phyloP scores from a whole-genome alignment of 2,797 vertebrate genomes.

The Pangasius sanitwongsei region DNA sequence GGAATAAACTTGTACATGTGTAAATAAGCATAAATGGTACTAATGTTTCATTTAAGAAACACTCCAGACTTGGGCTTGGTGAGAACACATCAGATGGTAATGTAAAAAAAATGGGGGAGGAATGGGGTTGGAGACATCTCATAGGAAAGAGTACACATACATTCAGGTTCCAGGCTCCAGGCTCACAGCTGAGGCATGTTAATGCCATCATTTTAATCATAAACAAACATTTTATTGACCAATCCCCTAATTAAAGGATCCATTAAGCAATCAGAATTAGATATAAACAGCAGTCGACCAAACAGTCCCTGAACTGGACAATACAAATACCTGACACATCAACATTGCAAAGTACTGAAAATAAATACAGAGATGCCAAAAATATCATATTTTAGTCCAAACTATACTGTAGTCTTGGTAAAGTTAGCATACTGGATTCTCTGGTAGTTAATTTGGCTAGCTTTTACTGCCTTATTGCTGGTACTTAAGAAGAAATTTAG shows the following conservation, averaged over 20 bases:
- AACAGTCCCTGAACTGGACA: background rate
- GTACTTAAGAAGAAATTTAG: background rate
- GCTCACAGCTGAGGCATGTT: background rate
- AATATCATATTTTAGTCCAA: background rate
- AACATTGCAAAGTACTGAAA: background rate
- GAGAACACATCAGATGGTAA: slow-evolving; percentile 40
- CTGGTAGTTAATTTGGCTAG: background rate
- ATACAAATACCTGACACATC: background rate
- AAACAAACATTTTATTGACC: background rate
- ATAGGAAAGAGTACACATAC: background rate
- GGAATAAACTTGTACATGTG: background rate
- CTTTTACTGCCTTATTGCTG: background rate
- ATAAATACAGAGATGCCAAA: background rate
- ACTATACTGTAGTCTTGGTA: background rate
- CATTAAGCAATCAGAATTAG: background rate
- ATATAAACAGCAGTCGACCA: background rate
- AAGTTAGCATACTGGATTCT: background rate
- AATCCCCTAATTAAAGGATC: background rate
- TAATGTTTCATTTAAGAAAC: slow-evolving; percentile 27
- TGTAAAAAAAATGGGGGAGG: slow-evolving; percentile 49
- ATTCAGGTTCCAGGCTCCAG: background rate
- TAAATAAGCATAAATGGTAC: slow-evolving; percentile 47
- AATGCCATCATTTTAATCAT: background rate
- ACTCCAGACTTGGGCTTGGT: slow-evolving; percentile 20
- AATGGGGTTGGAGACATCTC: slow-evolving; percentile 2